Conservation (phyloP, 2,888 invertebrate species). For the Dascillus cervinus region DNA sequence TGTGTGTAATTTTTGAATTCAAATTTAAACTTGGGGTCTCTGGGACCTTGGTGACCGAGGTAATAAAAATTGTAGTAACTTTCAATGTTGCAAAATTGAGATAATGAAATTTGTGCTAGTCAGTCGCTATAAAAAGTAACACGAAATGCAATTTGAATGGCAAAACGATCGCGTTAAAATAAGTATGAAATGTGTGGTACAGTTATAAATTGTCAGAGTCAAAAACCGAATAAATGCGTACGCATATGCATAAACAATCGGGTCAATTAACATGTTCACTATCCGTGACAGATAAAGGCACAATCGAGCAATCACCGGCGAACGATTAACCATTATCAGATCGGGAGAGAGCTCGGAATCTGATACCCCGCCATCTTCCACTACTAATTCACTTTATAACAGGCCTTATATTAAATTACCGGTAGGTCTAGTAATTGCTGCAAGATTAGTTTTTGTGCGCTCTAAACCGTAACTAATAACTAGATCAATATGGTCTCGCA, state of each 20-base stretch:
- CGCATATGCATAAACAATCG: slow-evolving; percentile 9
- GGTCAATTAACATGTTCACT: slow-evolving; percentile 14
- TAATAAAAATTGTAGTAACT: too few relatives aligned
- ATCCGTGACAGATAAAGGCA: slow-evolving; percentile 11
- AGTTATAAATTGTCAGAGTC: too few relatives aligned
- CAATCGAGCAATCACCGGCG: slow-evolving; percentile 12
- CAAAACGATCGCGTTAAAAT: too few relatives aligned
- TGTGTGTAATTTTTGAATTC: too few relatives aligned
- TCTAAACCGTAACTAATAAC: slow-evolving; percentile 11
- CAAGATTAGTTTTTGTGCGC: slow-evolving; percentile 9
- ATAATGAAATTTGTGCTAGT: too few relatives aligned
- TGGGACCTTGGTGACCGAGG: too few relatives aligned
- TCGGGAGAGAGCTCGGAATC: slow-evolving; percentile 13
- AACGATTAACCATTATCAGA: slow-evolving; percentile 14
- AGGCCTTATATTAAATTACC: slow-evolving; percentile 13
- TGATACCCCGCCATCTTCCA: slow-evolving; percentile 12
- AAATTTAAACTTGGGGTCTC: too few relatives aligned
- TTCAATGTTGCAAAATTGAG: too few relatives aligned
- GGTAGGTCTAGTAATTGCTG: slow-evolving; percentile 6
- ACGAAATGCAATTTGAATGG: too few relatives aligned
- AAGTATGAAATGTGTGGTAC: too few relatives aligned
- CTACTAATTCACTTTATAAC: slow-evolving; percentile 10
- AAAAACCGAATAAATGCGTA: slow-evolving; percentile 7
- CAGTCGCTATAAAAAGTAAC: too few relatives aligned
- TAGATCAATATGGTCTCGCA: slow-evolving; percentile 7